Base-by-base conservation (phyloP, 1,140 invertebrate species). In the Aleiodes sp. region DNA sequence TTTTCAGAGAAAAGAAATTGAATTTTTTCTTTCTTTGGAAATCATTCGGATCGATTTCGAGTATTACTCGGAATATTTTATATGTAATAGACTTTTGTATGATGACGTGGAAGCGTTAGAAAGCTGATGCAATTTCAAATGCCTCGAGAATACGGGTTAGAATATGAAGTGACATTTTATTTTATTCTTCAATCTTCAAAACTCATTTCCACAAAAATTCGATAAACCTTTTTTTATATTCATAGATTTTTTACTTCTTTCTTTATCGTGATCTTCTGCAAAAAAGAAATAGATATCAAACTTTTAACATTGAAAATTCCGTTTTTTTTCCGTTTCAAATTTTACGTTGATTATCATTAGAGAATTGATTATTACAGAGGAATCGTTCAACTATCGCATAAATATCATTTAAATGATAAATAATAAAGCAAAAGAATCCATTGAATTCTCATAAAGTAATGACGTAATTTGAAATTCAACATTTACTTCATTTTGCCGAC, bases 121-220 rank as follows among this genome's bases (percentile, higher is more conserved):
- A 43, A 43, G 39, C n/a, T 43, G 39, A 43, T 43, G 39, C 39
- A 43, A 43, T 12, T 43, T n/a, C 39, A 43, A 52, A 21, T 52
- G 46, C 16, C 16, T 24, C 16, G 21, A 21, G 46, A 52, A 52
- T 52, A 52, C 46, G 46, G 39, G 39, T 43, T 43, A 52, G 19
- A 24, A 19, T 24, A 24, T 24, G 26, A 52, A 52, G 21, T 52
- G 9, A 52, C 2, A 24, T 52, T 43, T 46, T 52, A 24, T 24
- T 52, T 24, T 52, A 16, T 52, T 21, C 16, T 24, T 52, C 46
- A n/a, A n/a, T n/a, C 46, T 52, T 10, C 46, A 52, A 9, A 12
- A 16, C 0, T 24, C 1, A 52, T 52, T 52, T 52, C 16, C 46
- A 52, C 46, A 52, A 21, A 52, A 4, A 16, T 52, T n/a, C n/a